Evolutionary conservation across 2,797 vertebrate genomes (phyloP).

Genomic region (Holocentrus rufus): DNA sequence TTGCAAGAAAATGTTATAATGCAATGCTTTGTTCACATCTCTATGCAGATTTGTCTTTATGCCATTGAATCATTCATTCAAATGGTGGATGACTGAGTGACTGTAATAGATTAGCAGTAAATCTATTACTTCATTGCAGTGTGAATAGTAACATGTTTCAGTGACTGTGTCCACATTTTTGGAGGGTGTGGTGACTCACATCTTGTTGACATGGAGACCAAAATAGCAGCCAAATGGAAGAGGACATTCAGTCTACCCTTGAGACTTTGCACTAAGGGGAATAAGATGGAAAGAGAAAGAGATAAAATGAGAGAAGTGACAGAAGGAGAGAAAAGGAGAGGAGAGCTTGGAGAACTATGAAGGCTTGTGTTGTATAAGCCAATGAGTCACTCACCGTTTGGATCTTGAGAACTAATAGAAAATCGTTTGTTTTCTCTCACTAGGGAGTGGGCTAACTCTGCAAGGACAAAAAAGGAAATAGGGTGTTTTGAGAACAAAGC

Average conservation of each 20-base stretch:
- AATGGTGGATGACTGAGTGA: slow-evolving; percentile 51
- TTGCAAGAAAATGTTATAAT: slow-evolving; percentile 58
- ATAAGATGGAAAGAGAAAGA: slow-evolving; percentile 72
- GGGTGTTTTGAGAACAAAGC: slow-evolving; percentile 68
- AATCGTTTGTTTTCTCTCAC: slow-evolving; percentile 79
- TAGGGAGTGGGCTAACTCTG: slow-evolving; percentile 75
- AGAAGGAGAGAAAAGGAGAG: slow-evolving; percentile 65
- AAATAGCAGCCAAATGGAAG: slow-evolving; percentile 80
- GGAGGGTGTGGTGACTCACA: slow-evolving; percentile 77
- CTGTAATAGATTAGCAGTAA: slow-evolving; percentile 34
- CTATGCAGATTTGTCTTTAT: slow-evolving; percentile 48
- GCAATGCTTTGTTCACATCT: slow-evolving; percentile 44
- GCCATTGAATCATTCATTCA: slow-evolving; percentile 48
- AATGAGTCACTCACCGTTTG: slow-evolving; percentile 81
- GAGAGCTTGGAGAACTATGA: slow-evolving; percentile 74
- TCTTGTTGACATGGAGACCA: slow-evolving; percentile 78
- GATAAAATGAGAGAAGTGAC: slow-evolving; percentile 68
- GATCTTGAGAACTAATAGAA: slow-evolving; percentile 80
- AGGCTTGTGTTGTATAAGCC: slow-evolving; percentile 80
- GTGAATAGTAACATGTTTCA: slow-evolving; percentile 73
- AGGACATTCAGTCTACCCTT: slow-evolving; percentile 79
- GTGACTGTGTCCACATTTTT: slow-evolving; percentile 66
- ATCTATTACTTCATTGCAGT: slow-evolving; percentile 57
- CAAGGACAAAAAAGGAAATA: slow-evolving; percentile 72
- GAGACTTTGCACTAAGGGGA: slow-evolving; percentile 74